Evolutionary conservation across 2,113 vertebrate species (phyloP).

Genomic region (Dicrurus megarhynchus): DNA sequence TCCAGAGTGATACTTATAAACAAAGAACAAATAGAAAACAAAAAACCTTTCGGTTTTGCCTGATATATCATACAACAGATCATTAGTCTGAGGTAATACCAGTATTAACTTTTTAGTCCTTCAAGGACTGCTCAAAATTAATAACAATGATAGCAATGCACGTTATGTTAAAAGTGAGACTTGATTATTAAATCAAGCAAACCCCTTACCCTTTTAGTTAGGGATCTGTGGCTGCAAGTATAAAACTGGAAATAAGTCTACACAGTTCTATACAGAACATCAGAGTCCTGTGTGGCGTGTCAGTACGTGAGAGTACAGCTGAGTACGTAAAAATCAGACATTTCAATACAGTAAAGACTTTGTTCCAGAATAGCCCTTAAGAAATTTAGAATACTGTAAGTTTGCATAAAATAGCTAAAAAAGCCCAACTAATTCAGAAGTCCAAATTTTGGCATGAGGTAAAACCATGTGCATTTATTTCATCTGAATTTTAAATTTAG

Average conservation of each 20-base stretch:
- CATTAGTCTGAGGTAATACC: conserved; percentile 45
- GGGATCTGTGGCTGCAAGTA: conserved; percentile 46
- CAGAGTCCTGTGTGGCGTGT: conserved; percentile 32
- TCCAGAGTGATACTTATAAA: conserved; percentile 50
- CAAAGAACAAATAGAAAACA: conserved; percentile 49
- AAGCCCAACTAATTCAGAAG: conserved; percentile 72
- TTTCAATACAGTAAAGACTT: conserved; percentile 47
- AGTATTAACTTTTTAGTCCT: not conserved
- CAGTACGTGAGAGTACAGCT: conserved; percentile 12
- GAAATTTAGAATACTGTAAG: conserved; percentile 59
- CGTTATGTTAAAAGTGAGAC: conserved; percentile 54
- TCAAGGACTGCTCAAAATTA: conserved; percentile 13
- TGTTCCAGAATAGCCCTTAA: conserved; percentile 50
- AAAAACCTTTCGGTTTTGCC: not conserved
- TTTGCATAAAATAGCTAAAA: conserved; percentile 66
- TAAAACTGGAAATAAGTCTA: conserved; percentile 51
- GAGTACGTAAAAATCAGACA: conserved; percentile 47
- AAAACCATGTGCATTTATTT: conserved; percentile 90
- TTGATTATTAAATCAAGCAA: conserved; percentile 37
- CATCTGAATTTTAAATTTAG: conserved; percentile 81
- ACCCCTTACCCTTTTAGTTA: conserved; percentile 2
- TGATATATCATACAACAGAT: conserved; percentile 45
- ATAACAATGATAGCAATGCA: conserved; percentile 45
- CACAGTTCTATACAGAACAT: conserved; percentile 23
- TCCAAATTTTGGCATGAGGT: conserved; percentile 80